Conservation (phyloP, 2,113 vertebrate species). For the Dromas ardeola region DNA sequence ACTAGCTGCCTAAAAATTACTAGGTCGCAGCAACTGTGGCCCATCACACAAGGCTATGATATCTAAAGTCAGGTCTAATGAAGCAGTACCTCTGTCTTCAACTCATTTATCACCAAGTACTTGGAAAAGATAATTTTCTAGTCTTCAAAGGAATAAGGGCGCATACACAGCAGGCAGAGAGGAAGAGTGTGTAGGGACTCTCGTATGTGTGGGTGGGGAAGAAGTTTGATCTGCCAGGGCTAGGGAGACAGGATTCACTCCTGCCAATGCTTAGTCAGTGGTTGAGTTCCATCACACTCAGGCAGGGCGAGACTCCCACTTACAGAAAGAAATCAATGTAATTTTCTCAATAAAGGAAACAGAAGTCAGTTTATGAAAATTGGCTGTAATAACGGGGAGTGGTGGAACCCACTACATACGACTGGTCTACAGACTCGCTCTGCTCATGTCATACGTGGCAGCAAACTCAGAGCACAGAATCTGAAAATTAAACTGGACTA, state of each 20-base stretch:
- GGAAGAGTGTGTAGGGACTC: not conserved
- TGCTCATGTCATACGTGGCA: not conserved
- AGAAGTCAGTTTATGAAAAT: not conserved
- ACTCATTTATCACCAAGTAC: not conserved
- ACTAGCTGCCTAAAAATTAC: not conserved
- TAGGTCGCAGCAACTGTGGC: not conserved
- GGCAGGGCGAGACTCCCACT: not conserved
- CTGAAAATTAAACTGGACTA: not conserved
- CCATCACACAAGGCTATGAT: not conserved
- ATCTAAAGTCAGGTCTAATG: not conserved
- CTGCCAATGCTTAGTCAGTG: accelerated
- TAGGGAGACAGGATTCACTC: not conserved
- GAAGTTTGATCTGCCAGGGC: not conserved
- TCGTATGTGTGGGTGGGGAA: accelerated
- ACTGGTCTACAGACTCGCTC: not conserved
- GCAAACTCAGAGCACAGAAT: not conserved
- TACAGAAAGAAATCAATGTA: not conserved
- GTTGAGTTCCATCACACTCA: not conserved
- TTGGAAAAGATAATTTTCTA: not conserved
- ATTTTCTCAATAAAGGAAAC: not conserved
- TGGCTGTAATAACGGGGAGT: not conserved
- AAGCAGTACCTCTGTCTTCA: not conserved
- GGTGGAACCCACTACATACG: accelerated
- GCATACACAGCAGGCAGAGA: not conserved
- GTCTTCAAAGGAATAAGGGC: not conserved